These are phyloP conservation scores for Carcina quercana DNA, from an alignment of 2,888 invertebrate genomes.

Conservation along the genomic window DNA sequence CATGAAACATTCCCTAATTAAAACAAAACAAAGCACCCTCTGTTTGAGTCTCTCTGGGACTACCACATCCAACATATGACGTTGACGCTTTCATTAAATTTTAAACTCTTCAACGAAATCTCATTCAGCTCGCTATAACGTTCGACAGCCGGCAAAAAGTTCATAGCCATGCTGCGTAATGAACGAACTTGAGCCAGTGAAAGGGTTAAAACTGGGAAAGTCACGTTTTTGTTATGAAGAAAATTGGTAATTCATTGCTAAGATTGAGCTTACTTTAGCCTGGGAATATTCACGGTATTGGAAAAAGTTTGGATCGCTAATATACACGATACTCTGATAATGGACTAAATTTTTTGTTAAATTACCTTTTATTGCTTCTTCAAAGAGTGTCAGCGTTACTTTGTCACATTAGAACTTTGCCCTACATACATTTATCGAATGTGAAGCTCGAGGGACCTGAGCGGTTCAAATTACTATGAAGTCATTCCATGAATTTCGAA, in stretches of 20 bases:
- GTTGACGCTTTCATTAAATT: slow-evolving; percentile 29
- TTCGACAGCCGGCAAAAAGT: slow-evolving; percentile 42
- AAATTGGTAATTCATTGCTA: slow-evolving; percentile 58
- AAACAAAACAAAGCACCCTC: neutral
- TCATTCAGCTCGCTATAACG: slow-evolving; percentile 39
- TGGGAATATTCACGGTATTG: slow-evolving; percentile 34
- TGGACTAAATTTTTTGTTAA: neutral
- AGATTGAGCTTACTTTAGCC: slow-evolving; percentile 41
- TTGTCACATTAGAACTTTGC: neutral
- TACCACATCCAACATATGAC: slow-evolving; percentile 25
- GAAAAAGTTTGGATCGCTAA: slow-evolving; percentile 37
- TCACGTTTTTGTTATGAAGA: slow-evolving; percentile 48
- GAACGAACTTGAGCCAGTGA: slow-evolving; percentile 51
- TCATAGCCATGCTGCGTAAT: slow-evolving; percentile 38
- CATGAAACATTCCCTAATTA: slow-evolving; percentile 1
- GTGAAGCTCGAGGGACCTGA: too few relatives aligned
- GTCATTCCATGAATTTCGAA: too few relatives aligned
- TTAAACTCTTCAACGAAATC: slow-evolving; percentile 38
- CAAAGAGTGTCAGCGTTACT: too few relatives aligned
- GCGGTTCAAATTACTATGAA: too few relatives aligned
- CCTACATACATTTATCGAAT: neutral
- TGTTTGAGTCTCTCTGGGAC: neutral
- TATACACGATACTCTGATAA: slow-evolving; percentile 17
- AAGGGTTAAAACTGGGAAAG: slow-evolving; percentile 51
- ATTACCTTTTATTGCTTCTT: neutral